Conservation (phyloP, 2,113 vertebrate genomes). For the Chlamydotis undulata region DNA sequence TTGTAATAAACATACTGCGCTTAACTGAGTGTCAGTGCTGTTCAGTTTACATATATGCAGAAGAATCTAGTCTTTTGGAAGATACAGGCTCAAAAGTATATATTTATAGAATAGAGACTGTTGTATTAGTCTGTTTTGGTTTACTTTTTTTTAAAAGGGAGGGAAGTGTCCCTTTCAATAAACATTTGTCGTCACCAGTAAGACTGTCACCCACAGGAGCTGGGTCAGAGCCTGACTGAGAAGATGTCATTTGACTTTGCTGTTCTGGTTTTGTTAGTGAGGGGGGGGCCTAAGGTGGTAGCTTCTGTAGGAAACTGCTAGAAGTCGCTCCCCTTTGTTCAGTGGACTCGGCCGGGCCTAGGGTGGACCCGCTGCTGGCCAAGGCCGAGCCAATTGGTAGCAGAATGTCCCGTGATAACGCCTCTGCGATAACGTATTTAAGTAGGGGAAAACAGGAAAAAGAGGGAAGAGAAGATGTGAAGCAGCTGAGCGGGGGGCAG, state of each 20-base stretch:
- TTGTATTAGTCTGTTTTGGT: background rate
- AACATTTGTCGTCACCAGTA: background rate
- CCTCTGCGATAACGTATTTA: too few relatives aligned
- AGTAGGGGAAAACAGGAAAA: too few relatives aligned
- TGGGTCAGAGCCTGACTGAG: constrained; percentile 4
- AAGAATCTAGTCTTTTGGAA: background rate
- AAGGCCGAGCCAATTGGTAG: too few relatives aligned
- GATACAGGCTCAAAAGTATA: background rate
- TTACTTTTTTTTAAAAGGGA: background rate
- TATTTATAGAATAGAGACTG: background rate
- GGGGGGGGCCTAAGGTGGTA: too few relatives aligned
- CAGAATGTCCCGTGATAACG: too few relatives aligned
- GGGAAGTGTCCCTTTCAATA: background rate
- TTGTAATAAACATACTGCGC: background rate
- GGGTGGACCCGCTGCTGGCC: too few relatives aligned
- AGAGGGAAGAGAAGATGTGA: too few relatives aligned
- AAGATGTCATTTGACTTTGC: background rate
- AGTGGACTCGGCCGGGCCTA: too few relatives aligned
- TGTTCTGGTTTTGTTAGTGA: too few relatives aligned
- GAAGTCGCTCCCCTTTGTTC: too few relatives aligned
- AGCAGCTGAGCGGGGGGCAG: too few relatives aligned
- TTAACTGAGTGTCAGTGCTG: background rate
- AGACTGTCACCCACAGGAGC: background rate
- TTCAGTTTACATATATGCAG: background rate
- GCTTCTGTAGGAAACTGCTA: too few relatives aligned